Evolutionary conservation across 1,140 invertebrate species (phyloP), one percentile per base, ranked within the genome.

Genomic region (Acromyrmex heyeri): DNA sequence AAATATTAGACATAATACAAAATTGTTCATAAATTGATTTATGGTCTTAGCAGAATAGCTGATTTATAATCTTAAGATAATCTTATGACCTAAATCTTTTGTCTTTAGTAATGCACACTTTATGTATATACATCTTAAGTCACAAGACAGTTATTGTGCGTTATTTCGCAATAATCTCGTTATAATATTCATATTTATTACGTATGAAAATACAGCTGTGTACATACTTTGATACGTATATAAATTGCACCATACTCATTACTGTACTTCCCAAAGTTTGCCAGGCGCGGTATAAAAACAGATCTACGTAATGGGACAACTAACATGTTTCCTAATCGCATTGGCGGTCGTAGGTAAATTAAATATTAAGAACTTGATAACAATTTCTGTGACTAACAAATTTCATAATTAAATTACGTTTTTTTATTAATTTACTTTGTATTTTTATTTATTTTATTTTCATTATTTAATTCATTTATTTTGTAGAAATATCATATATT

Each of bases 201-300:
- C 2, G 38, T 44, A 44, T 12, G 10, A 10, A 12, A 44, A 44
- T 44, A 44, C 77, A 81, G 30, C 77, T 81, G 78, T 81, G 64
- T 81, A 81, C 27, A 81, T 70, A 81, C 24, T 55, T 70, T 3
- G 27, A 30, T 30, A 30, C 27, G 27, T 30, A 81, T 81, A 81
- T 81, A 81, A 70, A 70, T 70, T 81, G 50, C 7, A 24, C 18
- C n/a, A 7, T 44, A n/a, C 3, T 12, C 16, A 34, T 44, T 70
- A 59, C 21, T 69, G n/a, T 34, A 14, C 14, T 81, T 81, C 1
- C 0, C 14, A 10, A 70, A 27, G 2, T 70, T 70, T 67, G n/a
- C 3, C 21, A 44, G 21, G 5, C 21, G 16, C 77, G 5, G 10
- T 12, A 2, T 44, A 44, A 59, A 30, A 34, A 2, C 16, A 70